Conservation (phyloP, 2,888 invertebrate genomes). For the Ectemnius continuus region DNA sequence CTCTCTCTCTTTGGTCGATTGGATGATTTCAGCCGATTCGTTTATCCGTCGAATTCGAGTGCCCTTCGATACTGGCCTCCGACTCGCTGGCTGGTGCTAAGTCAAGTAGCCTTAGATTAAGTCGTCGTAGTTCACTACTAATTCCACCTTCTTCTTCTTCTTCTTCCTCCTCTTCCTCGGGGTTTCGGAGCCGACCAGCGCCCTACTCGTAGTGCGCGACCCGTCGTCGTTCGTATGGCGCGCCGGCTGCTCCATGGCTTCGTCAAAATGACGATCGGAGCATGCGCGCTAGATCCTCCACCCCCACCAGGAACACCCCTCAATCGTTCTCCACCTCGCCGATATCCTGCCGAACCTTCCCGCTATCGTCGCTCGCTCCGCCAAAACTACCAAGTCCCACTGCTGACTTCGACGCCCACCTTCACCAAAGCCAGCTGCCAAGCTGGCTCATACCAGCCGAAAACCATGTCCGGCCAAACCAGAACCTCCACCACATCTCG, state of each 20-base stretch:
- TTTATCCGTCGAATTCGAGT: slow-evolving; percentile 33
- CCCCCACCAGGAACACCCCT: slow-evolving; percentile 53
- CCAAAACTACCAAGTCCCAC: slow-evolving; percentile 46
- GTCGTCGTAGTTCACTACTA: slow-evolving; percentile 36
- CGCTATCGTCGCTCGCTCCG: slow-evolving; percentile 37
- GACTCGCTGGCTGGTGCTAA: slow-evolving; percentile 29
- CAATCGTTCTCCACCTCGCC: slow-evolving; percentile 48
- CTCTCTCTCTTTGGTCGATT: slow-evolving; percentile 12
- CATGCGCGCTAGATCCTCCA: slow-evolving; percentile 70
- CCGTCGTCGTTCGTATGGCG: slow-evolving; percentile 82
- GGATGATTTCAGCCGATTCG: slow-evolving; percentile 31
- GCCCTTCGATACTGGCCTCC: slow-evolving; percentile 26
- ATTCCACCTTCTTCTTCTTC: slow-evolving; percentile 52
- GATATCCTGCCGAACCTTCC: slow-evolving; percentile 31
- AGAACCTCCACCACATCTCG: neutral
- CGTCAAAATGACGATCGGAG: slow-evolving; percentile 72
- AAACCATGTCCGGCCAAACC: neutral
- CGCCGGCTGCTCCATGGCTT: slow-evolving; percentile 78
- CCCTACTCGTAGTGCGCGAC: slow-evolving; percentile 81
- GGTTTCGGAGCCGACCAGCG: slow-evolving; percentile 79
- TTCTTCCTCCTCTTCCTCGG: slow-evolving; percentile 61
- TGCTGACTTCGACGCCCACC: slow-evolving; percentile 51
- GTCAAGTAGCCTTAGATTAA: slow-evolving; percentile 42
- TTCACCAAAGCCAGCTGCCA: slow-evolving; percentile 49
- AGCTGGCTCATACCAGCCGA: slow-evolving; percentile 26